Conservation (phyloP, 2,797 vertebrate species). For the Luscinia megarhynchos region DNA sequence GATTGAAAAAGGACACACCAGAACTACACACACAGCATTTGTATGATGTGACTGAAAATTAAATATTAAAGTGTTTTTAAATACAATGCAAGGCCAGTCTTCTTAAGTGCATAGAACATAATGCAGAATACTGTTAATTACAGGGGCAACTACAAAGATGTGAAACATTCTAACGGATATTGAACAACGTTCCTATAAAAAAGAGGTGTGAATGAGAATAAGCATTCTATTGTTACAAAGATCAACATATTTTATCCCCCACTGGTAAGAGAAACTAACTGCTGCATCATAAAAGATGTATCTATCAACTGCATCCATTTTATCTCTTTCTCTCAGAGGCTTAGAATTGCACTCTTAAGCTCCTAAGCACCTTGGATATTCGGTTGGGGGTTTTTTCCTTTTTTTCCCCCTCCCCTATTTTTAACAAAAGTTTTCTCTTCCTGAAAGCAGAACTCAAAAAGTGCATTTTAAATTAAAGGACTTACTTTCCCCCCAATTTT, state of each 20-base stretch:
- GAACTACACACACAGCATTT: slow-evolving; percentile 31
- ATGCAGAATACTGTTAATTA: slow-evolving; percentile 72
- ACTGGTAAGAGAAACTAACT: background rate
- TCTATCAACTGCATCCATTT: background rate
- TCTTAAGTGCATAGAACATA: slow-evolving; percentile 74
- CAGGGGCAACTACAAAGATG: slow-evolving; percentile 53
- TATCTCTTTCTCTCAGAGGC: background rate
- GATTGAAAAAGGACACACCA: slow-evolving; percentile 30
- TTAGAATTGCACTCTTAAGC: background rate
- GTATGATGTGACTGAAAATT: slow-evolving; percentile 69
- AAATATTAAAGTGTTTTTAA: slow-evolving; percentile 74
- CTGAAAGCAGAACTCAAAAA: slow-evolving; percentile 45
- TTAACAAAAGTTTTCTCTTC: background rate
- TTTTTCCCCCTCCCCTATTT: background rate
- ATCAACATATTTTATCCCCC: background rate
- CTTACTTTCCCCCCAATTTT: background rate
- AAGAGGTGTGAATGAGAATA: slow-evolving; percentile 28
- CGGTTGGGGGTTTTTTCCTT: accelerated
- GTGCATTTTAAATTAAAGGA: slow-evolving; percentile 49
- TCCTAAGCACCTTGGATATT: background rate
- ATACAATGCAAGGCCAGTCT: slow-evolving; percentile 68
- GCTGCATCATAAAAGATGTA: background rate
- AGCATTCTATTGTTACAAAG: background rate
- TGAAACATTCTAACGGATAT: slow-evolving; percentile 17
- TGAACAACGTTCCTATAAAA: background rate